Evolutionary conservation across 2,113 vertebrate genomes (phyloP).

Genomic region (Rafetus swinhoei): DNA sequence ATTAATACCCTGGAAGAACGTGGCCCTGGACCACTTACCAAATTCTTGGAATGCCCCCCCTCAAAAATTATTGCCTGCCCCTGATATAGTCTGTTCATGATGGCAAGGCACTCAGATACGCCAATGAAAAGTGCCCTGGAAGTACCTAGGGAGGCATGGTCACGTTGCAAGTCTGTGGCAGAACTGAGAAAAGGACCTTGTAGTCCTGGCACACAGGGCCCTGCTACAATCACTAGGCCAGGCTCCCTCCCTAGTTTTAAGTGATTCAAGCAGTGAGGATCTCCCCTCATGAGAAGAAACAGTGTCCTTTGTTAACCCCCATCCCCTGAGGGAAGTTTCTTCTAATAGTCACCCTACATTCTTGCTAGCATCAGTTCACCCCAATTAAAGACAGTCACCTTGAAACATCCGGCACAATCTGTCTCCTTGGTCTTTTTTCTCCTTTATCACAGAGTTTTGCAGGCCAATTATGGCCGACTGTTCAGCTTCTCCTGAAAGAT

Average conservation of each 20-base stretch:
- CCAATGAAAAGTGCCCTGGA: background rate
- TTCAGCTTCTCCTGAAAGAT: background rate
- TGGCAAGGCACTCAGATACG: background rate
- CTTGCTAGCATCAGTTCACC: background rate
- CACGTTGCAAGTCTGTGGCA: background rate
- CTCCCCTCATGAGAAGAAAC: background rate
- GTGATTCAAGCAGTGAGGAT: background rate
- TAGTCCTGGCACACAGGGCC: background rate
- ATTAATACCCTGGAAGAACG: too few species aligned
- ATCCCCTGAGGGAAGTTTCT: background rate
- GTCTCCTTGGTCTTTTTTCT: background rate
- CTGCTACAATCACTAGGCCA: background rate
- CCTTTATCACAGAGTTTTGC: background rate
- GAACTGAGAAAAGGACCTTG: background rate
- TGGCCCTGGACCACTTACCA: too few species aligned
- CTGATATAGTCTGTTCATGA: background rate
- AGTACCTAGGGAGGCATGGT: background rate
- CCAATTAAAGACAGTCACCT: background rate
- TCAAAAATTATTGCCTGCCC: too few species aligned
- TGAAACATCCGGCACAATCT: background rate
- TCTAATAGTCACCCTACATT: background rate
- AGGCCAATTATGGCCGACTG: background rate
- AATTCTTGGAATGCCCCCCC: too few species aligned
- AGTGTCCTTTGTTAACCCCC: rapidly evolving
- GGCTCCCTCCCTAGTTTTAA: background rate